Conservation (phyloP, 2,113 vertebrate species). For the Speoplatyrhinus poulsoni region DNA sequence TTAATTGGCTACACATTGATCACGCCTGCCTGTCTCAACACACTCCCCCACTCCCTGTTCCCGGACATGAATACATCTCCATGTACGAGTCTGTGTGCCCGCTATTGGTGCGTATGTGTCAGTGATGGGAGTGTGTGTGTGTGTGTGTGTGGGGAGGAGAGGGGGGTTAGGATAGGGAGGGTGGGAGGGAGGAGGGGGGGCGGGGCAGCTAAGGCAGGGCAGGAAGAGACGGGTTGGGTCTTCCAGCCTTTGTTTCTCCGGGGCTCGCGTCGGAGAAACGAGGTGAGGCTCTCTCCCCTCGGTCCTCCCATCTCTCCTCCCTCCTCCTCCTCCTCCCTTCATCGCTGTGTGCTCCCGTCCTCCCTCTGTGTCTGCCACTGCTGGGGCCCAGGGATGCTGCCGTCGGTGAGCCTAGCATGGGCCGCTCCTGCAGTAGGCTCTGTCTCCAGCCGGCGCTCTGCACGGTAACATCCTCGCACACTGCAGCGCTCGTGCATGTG, state of each 20-base stretch:
- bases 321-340: slow-evolving; percentile 14
- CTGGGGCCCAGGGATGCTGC: slow-evolving; percentile 60
- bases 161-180: slow-evolving; percentile 16
- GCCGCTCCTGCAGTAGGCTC: slow-evolving; percentile 83
- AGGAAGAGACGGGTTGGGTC: slow-evolving; percentile 46
- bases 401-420: slow-evolving; percentile 67
- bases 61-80: slow-evolving; percentile 22
- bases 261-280: slow-evolving; percentile 48
- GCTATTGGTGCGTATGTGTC: slow-evolving; percentile 19
- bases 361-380: slow-evolving; percentile 27
- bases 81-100: slow-evolving; percentile 7
- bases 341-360: slow-evolving; percentile 36
- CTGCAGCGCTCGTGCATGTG: slow-evolving; percentile 4
- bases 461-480: slow-evolving; percentile 77
- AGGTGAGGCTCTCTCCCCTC: slow-evolving; percentile 63
- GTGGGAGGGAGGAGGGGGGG: slow-evolving; percentile 3
- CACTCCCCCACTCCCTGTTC: slow-evolving; percentile 34
- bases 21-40: slow-evolving; percentile 32
- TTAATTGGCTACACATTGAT: slow-evolving; percentile 58
- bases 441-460: slow-evolving; percentile 73
- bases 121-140: slow-evolving; percentile 28
- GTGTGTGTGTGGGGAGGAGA: slow-evolving; percentile 5
- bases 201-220: slow-evolving; percentile 32
- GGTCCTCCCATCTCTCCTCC: slow-evolving; percentile 33
- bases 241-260: slow-evolving; percentile 65